Conservation (phyloP, 2,888 invertebrate species). For the Brachynemurus nebulosus region DNA sequence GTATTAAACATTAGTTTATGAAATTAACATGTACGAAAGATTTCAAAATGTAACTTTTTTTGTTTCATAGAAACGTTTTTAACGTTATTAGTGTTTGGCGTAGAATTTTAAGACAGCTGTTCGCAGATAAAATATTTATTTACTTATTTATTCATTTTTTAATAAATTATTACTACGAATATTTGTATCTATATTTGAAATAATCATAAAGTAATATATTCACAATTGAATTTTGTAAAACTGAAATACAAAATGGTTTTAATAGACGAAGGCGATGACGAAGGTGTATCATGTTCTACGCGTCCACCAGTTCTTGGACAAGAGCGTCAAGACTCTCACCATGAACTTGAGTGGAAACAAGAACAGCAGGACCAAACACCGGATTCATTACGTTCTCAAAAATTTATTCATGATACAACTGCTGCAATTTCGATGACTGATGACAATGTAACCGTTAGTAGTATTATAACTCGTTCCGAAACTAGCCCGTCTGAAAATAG, state of each 20-base stretch:
- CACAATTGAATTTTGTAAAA: no score
- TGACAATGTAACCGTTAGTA: constrained; percentile 1
- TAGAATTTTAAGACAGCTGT: no score
- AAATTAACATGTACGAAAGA: no score
- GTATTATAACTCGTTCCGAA: background rate
- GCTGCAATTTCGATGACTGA: background rate
- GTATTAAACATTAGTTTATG: no score
- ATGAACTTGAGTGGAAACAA: constrained; percentile 1
- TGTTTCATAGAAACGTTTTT: no score
- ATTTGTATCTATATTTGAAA: no score
- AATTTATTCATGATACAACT: background rate
- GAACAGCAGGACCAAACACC: background rate
- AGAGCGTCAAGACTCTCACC: constrained; percentile 34
- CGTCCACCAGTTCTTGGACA: constrained; percentile 75
- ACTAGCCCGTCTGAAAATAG: constrained; percentile 4
- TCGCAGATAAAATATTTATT: no score
- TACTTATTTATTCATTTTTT: no score
- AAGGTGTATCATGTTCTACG: constrained; percentile 21
- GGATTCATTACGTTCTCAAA: background rate
- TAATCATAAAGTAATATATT: background rate
- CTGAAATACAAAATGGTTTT: no score
- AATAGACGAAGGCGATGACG: constrained; percentile 6
- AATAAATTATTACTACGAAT: background rate
- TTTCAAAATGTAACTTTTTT: no score
- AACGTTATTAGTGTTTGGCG: no score